Evolutionary conservation across 2,113 vertebrate genomes (phyloP), one percentile per base, ranked within the genome.

Genomic region (Saccopteryx leptura): DNA sequence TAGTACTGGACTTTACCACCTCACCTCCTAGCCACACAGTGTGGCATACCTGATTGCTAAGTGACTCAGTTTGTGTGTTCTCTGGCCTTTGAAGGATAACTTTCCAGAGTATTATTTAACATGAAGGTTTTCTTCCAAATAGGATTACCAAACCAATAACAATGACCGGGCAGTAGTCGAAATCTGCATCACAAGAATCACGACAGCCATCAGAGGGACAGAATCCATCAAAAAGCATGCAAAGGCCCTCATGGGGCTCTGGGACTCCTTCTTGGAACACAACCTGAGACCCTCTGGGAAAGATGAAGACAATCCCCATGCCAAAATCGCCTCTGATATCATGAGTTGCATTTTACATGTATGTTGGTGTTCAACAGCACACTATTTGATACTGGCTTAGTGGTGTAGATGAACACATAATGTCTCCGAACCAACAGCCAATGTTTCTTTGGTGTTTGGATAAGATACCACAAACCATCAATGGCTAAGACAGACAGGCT

Each of bases 261-360:
- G 99, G 99, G 99, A 99, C 94, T 99, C 99, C 0, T 99, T 99
- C 50, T 98, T 99, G 60, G 99, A 99, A 74, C 99, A 99, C 96
- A 99, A 99, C 96, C 99, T 99, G 79, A 98, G 98, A 28, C 98
- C 99, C 0, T 98, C 98, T 0, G 98, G 98, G 39, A 99, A 98
- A 95, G 99, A 99, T 0, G 99, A 99, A 98, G 99, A 99, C 94
- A 99, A 99, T 0, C 99, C 99, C 0, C 99, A 99, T 2, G 99
- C 99, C 48, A 99, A 99, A 98, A 99, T 99, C 1, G 99, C 99
- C 1, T 99, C 99, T 0, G 99, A 99, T 97, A 99, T 99, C 98
- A 99, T 98, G 98, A 99, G 99, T 98, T 99, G 99, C 52, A 99
- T 99, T 98, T 97, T 99, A 97, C 99, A 99, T 99, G 99, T 99